Conservation (phyloP, 2,888 invertebrate genomes). For the Ophion ellenae region DNA sequence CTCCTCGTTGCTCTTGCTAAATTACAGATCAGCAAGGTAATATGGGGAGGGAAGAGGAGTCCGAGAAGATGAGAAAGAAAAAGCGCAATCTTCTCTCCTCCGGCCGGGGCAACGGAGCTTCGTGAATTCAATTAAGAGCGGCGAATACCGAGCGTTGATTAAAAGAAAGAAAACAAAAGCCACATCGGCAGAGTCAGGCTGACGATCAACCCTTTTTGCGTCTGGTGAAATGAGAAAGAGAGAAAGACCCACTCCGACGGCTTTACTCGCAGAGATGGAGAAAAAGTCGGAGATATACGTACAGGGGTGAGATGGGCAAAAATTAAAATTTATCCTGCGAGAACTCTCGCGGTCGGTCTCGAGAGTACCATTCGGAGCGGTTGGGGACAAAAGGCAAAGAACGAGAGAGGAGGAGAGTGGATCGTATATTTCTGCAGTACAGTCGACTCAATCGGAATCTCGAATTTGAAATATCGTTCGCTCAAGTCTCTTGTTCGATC, state of each 20-base stretch:
- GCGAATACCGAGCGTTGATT: slow-evolving; percentile 53
- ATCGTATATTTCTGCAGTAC: not conserved
- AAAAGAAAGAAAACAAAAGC: slow-evolving; percentile 46
- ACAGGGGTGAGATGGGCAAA: slow-evolving; percentile 33
- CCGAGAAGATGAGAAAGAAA: slow-evolving; percentile 13
- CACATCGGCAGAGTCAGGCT: slow-evolving; percentile 14
- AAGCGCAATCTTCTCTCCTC: slow-evolving; percentile 28
- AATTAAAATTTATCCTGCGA: slow-evolving; percentile 67
- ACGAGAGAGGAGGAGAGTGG: not conserved
- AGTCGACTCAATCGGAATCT: not conserved
- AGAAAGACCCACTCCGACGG: slow-evolving; percentile 55
- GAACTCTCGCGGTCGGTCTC: slow-evolving; percentile 11
- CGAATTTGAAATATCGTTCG: not conserved
- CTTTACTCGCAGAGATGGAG: slow-evolving; percentile 23
- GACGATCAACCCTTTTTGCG: slow-evolving; percentile 49
- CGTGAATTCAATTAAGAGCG: slow-evolving; percentile 53
- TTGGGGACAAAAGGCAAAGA: not conserved
- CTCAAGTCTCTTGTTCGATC: too few relatives aligned
- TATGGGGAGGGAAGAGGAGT: slow-evolving; percentile 12
- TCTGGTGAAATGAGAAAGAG: slow-evolving; percentile 41
- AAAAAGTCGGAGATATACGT: slow-evolving; percentile 9
- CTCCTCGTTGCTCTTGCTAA: slow-evolving; percentile 14
- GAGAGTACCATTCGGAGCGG: not conserved
- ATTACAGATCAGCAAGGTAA: slow-evolving; percentile 27
- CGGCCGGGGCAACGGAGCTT: slow-evolving; percentile 6